Evolutionary conservation across 2,888 invertebrate genomes (phyloP).

Genomic region (Prionchulus punctatus): DNA sequence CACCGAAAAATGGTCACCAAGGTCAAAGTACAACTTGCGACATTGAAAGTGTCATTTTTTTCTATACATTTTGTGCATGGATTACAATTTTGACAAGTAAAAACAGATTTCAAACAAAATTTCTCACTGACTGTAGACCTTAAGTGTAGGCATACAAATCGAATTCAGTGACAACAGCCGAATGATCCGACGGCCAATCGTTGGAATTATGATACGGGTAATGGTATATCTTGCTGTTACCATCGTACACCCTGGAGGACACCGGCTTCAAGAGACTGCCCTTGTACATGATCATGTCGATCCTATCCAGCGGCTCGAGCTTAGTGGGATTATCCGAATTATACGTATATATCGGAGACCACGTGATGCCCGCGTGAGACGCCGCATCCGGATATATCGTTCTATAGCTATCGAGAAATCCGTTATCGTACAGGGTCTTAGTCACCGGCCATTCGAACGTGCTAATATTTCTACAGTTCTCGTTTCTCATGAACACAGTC

Average conservation of each 20-base stretch:
- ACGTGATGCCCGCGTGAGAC: conserved; percentile 17
- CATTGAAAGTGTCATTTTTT: no score
- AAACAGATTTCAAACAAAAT: no score
- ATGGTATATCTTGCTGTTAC: conserved; percentile 16
- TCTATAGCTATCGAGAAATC: conserved; percentile 18
- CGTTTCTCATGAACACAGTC: conserved; percentile 13
- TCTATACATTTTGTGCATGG: no score
- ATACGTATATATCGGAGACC: conserved; percentile 23
- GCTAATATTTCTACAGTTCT: conserved; percentile 19
- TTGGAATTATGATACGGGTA: conserved; percentile 23
- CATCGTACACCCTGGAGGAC: conserved; percentile 17
- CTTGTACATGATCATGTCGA: conserved; percentile 22
- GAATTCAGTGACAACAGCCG: conserved; percentile 4
- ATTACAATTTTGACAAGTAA: no score
- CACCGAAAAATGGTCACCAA: no score
- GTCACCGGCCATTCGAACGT: conserved; percentile 22
- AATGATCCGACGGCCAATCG: conserved; percentile 27
- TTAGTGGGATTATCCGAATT: conserved; percentile 20
- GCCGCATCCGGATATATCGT: conserved; percentile 18
- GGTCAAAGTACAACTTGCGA: no score
- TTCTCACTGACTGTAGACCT: no score
- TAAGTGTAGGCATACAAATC: no score
- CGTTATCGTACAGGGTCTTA: conserved; percentile 15
- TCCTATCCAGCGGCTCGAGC: conserved; percentile 23
- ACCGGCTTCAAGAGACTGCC: neutral